Evolutionary conservation across 92 coral and sea anemone genomes (phyloP), one percentile per base, ranked within the genome.

Genomic region (Diadumene lineata): DNA sequence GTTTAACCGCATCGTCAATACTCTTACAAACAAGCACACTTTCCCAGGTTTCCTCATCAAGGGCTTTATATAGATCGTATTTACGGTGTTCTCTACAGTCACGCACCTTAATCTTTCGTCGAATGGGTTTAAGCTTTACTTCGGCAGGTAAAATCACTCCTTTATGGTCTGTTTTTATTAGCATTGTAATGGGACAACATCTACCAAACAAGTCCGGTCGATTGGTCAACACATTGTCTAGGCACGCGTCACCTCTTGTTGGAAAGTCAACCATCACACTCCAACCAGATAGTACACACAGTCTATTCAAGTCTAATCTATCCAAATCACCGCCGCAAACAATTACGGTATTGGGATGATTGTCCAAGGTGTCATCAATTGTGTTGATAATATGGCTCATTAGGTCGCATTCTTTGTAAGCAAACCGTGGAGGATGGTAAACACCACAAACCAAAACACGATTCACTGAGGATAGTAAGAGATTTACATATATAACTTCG

Each of bases 131-230:
- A 6, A 53, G 24, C 58, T 53, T 53, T 4, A 6, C 19, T 15
- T 80, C 92, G 2, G 92, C 88, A 23, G 92, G 88, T 53, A 87
- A 25, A 38, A 84, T 67, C 55, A 88, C 57, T 30, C 88, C 86
- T 38, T 66, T 60, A 63, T 83, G 86, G 38, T 88, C 79, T 3
- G 93, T 88, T 66, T 76, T 88, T 33, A 75, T 88, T 77, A 71
- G 16, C 76, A 80, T 69, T 6, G 80, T 85, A 69, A 84, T 19
- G 24, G 86, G 84, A 60, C 76, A 80, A 34, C 77, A 32, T 69
- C 76, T 80, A 44, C 78, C 81, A 80, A 88, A 88, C 22, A 88
- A 68, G 28, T 84, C 93, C 34, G 64, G 72, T 13, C 86, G 79
- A 69, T 88, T 84, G 31, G 93, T 69, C 57, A 83, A 72, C 50